These are phyloP conservation scores for Drosophila formosana DNA, from an alignment of 2,888 invertebrate genomes.

Conservation along the genomic window DNA sequence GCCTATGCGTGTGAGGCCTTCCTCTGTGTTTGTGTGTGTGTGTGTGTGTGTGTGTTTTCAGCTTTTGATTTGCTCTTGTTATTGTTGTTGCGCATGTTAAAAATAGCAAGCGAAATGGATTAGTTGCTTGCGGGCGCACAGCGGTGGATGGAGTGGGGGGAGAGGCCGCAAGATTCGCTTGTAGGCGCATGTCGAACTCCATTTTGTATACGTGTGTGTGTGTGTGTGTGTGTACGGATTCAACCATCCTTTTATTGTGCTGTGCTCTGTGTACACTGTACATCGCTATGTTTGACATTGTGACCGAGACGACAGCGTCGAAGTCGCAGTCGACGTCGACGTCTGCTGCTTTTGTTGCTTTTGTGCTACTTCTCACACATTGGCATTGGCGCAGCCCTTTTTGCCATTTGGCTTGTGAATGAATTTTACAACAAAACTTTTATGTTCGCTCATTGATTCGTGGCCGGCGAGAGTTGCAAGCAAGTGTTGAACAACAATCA, in stretches of 20 bases:
- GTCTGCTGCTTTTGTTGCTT: slow-evolving; percentile 15
- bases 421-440: slow-evolving; percentile 41
- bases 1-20: slow-evolving; percentile 46
- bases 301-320: slow-evolving; percentile 49
- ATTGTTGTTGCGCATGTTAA: slow-evolving; percentile 66
- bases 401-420: slow-evolving; percentile 37
- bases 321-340: slow-evolving; percentile 10
- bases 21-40: slow-evolving; percentile 16
- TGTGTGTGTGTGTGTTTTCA: slow-evolving; percentile 40
- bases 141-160: neutral
- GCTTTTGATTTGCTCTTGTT: slow-evolving; percentile 64
- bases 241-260: slow-evolving; percentile 34
- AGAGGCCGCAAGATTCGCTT: slow-evolving; percentile 11
- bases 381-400: slow-evolving; percentile 12
- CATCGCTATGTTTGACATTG: slow-evolving; percentile 69
- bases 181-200: slow-evolving; percentile 67
- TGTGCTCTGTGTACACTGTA: slow-evolving; percentile 41
- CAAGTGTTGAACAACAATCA: slow-evolving; percentile 40
- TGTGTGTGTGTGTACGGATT: slow-evolving; percentile 22
- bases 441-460: slow-evolving; percentile 39
- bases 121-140: slow-evolving; percentile 53
- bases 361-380: neutral
- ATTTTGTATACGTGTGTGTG: slow-evolving; percentile 27
- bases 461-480: slow-evolving; percentile 28
- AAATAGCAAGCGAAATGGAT: slow-evolving; percentile 76